Conservation (phyloP, 1,140 invertebrate genomes). For the Drosophila ironensis region DNA sequence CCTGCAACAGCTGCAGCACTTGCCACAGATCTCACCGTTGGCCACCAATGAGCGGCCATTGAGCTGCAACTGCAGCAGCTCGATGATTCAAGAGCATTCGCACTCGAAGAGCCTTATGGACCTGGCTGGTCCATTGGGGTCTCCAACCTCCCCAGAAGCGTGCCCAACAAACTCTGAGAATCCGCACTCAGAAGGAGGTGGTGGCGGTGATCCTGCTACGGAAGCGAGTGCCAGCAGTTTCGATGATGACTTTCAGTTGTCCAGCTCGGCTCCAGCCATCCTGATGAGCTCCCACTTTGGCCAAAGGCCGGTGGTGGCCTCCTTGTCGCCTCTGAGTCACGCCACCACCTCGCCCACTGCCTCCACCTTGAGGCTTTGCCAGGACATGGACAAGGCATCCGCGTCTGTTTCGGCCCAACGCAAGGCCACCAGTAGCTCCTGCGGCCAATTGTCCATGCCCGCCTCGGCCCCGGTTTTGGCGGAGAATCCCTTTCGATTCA, state of each 20-base stretch:
- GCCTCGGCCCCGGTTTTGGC: slow-evolving; percentile 42
- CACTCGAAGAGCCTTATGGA: slow-evolving; percentile 72
- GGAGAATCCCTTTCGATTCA: slow-evolving; percentile 66
- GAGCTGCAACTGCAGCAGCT: slow-evolving; percentile 69
- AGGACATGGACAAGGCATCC: slow-evolving; percentile 52
- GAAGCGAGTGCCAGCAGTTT: slow-evolving; percentile 37
- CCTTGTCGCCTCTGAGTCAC: slow-evolving; percentile 14
- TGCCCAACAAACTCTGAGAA: background rate
- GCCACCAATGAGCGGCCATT: slow-evolving; percentile 83
- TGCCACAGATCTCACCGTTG: slow-evolving; percentile 68
- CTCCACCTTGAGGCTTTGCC: slow-evolving; percentile 63
- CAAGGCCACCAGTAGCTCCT: slow-evolving; percentile 55
- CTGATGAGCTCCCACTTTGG: slow-evolving; percentile 57
- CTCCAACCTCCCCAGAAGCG: background rate
- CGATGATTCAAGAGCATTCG: slow-evolving; percentile 37
- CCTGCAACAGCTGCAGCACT: slow-evolving; percentile 23
- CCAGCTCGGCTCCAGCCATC: slow-evolving; percentile 69
- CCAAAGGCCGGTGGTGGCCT: background rate
- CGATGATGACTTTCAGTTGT: slow-evolving; percentile 64
- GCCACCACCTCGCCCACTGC: slow-evolving; percentile 63
- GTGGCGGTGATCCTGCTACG: background rate
- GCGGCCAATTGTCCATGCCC: slow-evolving; percentile 52
- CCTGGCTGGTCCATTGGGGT: slow-evolving; percentile 11
- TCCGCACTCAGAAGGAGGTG: background rate
- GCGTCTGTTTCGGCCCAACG: background rate